These are phyloP conservation scores for Taeniopygia guttata DNA, from an alignment of 2,797 vertebrate species.

Conservation along the genomic window DNA sequence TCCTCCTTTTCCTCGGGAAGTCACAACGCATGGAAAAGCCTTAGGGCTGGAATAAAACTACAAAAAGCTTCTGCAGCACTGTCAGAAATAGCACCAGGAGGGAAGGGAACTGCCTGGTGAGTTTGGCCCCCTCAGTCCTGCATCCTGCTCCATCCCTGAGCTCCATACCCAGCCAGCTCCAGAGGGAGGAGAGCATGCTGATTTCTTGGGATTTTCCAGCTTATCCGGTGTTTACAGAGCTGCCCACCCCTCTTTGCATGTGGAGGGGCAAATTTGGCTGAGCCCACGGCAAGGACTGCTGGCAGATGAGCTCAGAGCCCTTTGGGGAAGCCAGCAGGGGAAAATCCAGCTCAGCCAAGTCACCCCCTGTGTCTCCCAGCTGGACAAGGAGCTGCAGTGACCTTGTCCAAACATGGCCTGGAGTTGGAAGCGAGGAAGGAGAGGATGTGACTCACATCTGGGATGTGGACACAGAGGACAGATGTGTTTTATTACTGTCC, in stretches of 20 bases:
- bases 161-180: not conserved
- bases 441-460: conserved; percentile 48
- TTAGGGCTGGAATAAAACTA: not conserved
- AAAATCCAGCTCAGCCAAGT: not conserved
- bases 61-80: not conserved
- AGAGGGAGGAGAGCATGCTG: not conserved
- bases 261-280: not conserved
- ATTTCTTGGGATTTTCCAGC: not conserved
- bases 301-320: not conserved
- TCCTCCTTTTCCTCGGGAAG: not conserved
- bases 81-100: not conserved
- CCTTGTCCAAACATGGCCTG: not conserved
- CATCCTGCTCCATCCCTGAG: not conserved
- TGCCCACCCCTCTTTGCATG: not conserved
- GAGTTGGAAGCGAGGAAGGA: not conserved
- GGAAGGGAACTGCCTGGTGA: not conserved
- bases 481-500: conserved; percentile 7
- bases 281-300: not conserved
- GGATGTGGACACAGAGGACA: not conserved
- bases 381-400: not conserved
- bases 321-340: not conserved
- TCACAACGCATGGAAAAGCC: not conserved
- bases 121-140: not conserved
- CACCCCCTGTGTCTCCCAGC: not conserved
- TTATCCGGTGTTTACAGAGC: not conserved